phyloP scores from a whole-genome alignment of 2,113 vertebrate species.

The Cyphomyrus plagiostoma region DNA sequence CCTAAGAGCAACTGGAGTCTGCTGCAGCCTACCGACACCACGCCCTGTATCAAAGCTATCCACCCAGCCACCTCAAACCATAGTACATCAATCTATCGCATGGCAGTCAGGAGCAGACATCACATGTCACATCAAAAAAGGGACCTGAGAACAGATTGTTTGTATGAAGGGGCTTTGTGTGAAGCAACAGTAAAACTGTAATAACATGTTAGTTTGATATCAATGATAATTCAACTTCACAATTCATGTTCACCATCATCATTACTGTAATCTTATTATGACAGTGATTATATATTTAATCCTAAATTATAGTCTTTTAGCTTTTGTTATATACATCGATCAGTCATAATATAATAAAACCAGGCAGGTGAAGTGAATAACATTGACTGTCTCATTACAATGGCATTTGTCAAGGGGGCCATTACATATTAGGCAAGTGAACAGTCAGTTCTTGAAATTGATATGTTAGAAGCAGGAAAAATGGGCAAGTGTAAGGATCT shows the following conservation, averaged over 20 bases:
- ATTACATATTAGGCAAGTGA: background rate
- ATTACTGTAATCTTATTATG: background rate
- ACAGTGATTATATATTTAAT: background rate
- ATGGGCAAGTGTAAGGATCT: background rate
- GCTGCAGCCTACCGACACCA: constrained; percentile 41
- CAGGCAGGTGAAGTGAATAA: background rate
- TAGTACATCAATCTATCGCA: background rate
- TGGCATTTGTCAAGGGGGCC: background rate
- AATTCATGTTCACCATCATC: background rate
- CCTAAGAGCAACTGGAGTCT: constrained; percentile 52
- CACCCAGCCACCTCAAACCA: background rate
- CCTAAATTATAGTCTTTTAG: background rate
- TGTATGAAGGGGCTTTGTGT: background rate
- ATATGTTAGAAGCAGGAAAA: background rate
- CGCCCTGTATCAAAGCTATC: background rate
- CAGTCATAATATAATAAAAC: background rate
- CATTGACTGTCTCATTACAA: background rate
- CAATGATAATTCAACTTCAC: background rate
- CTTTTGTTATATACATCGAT: background rate
- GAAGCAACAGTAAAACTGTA: background rate
- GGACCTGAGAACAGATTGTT: background rate
- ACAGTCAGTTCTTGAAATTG: background rate
- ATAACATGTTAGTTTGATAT: background rate
- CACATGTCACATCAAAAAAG: background rate
- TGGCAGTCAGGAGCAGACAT: background rate